phyloP scores from a whole-genome alignment of 2,888 invertebrate genomes.

The Pocota personata region DNA sequence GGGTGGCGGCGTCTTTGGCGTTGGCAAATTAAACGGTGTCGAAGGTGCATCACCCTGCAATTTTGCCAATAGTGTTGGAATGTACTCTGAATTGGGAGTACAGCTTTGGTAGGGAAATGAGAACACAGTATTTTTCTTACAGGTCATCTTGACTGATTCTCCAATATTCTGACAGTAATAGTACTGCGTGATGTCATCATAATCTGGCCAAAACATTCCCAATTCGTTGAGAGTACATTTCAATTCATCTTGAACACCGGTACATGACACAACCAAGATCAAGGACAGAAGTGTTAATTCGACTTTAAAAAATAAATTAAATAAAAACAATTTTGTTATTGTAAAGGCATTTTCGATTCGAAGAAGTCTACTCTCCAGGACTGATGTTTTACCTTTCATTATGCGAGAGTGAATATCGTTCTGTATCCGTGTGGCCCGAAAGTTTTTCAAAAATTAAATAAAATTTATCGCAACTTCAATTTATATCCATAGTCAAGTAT shows the following conservation, averaged over 20 bases:
- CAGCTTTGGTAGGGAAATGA: slow-evolving; percentile 80
- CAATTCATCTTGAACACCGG: slow-evolving; percentile 76
- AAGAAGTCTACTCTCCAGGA: too few species aligned
- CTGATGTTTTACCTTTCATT: too few species aligned
- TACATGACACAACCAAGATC: slow-evolving; percentile 76
- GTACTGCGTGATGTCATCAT: slow-evolving; percentile 79
- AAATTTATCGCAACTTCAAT: too few species aligned
- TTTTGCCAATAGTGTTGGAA: slow-evolving; percentile 78
- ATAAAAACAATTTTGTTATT: too few species aligned
- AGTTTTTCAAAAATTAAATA: too few species aligned
- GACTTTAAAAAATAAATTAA: not conserved
- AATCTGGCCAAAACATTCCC: slow-evolving; percentile 81
- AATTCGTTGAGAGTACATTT: slow-evolving; percentile 78
- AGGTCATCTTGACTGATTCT: slow-evolving; percentile 76
- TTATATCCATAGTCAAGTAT: too few species aligned
- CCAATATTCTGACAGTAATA: slow-evolving; percentile 77
- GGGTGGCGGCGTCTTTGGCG: slow-evolving; percentile 13
- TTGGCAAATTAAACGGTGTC: slow-evolving; percentile 31
- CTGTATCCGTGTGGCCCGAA: too few species aligned
- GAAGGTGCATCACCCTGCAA: slow-evolving; percentile 76
- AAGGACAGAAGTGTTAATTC: slow-evolving; percentile 76
- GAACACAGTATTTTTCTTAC: slow-evolving; percentile 79
- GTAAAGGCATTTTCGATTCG: too few species aligned
- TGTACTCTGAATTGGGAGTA: slow-evolving; percentile 77
- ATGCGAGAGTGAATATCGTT: too few species aligned